Conservation (phyloP, 2,113 vertebrate species). For the Leptobrachium ailaonicum region DNA sequence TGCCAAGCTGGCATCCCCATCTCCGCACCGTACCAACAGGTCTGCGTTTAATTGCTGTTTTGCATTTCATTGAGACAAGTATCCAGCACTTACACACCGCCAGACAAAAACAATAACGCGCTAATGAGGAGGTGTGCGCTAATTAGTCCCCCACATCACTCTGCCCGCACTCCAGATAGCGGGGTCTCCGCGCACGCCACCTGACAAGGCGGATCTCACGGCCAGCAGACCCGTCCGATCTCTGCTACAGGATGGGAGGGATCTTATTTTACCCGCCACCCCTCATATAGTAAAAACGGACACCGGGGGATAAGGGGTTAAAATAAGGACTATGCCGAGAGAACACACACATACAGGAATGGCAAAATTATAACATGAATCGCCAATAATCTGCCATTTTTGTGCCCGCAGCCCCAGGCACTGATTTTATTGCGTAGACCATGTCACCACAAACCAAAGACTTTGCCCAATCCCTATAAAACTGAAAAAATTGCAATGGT, state of each 20-base stretch:
- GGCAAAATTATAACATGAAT: no score
- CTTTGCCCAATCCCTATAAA: no score
- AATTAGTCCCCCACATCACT: constrained; percentile 56
- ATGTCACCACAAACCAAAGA: no score
- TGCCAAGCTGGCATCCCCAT: constrained; percentile 47
- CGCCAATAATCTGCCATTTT: no score
- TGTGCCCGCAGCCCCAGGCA: no score
- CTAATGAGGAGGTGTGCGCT: constrained; percentile 64
- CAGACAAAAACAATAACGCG: constrained; percentile 67
- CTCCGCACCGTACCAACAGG: constrained; percentile 57
- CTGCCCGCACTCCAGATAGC: constrained; percentile 11
- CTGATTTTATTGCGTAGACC: no score
- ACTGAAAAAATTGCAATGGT: no score
- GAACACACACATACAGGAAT: no score
- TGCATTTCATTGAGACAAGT: constrained; percentile 62
- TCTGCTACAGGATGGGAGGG: background rate
- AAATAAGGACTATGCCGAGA: no score
- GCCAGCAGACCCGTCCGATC: background rate
- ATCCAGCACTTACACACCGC: constrained; percentile 65
- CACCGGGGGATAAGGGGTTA: no score
- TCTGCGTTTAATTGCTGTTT: constrained; percentile 64
- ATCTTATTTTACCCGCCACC: no score
- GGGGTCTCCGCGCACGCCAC: constrained; percentile 22
- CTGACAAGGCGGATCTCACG: background rate
- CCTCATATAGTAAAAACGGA: no score